Evolutionary conservation across 2,797 vertebrate species (phyloP).

Genomic region (Trematomus bernacchii): DNA sequence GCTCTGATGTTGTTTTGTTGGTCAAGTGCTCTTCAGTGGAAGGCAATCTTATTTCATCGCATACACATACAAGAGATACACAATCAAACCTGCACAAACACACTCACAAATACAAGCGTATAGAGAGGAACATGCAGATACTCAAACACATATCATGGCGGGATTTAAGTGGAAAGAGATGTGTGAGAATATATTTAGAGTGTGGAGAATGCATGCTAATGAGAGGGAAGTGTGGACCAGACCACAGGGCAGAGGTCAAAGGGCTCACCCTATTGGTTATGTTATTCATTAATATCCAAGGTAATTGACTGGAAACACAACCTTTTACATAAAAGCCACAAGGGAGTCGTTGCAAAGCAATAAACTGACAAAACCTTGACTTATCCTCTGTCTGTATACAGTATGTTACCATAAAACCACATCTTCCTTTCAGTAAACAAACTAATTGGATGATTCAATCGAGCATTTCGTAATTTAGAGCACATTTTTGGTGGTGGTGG

Average conservation of each 20-base stretch:
- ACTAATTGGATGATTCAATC: background rate
- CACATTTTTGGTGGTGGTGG: background rate
- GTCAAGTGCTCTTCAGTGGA: constrained; percentile 66
- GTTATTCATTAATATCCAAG: constrained; percentile 2
- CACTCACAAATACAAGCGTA: constrained; percentile 1
- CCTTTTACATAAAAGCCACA: constrained; percentile 20
- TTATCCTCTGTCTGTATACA: background rate
- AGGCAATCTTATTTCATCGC: constrained; percentile 51
- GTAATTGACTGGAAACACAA: constrained; percentile 5
- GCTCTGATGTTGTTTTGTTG: constrained; percentile 48
- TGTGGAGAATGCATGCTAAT: constrained; percentile 5
- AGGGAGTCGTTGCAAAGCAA: background rate
- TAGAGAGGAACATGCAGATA: constrained; percentile 10
- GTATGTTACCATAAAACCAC: background rate
- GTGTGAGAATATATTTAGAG: constrained; percentile 14
- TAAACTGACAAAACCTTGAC: background rate
- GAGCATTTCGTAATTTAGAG: background rate
- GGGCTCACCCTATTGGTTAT: constrained; percentile 11
- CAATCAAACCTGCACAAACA: constrained; percentile 30
- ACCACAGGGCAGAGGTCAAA: background rate
- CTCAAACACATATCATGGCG: background rate
- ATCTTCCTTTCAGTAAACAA: background rate
- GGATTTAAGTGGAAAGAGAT: constrained; percentile 1
- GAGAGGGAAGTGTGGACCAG: background rate
- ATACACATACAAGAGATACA: constrained; percentile 15